These are phyloP conservation scores for Deilephila elpenor DNA, from an alignment of 2,888 invertebrate genomes.

Conservation along the genomic window DNA sequence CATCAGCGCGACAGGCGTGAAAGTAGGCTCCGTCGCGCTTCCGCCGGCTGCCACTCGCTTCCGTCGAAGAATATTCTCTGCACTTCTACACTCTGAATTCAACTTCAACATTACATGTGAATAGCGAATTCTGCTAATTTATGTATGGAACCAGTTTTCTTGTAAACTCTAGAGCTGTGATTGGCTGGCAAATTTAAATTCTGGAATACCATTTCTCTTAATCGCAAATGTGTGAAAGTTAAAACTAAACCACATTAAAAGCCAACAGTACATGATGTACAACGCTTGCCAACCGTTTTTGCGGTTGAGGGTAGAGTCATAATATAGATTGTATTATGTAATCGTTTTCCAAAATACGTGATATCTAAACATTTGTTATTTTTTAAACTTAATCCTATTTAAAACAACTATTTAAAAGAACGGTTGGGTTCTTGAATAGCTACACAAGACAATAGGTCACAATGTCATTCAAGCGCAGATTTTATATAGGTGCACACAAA, in stretches of 20 bases:
- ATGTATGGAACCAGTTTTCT: background rate
- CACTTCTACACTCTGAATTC: constrained; percentile 47
- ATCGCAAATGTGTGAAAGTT: too few species aligned
- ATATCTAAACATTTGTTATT: background rate
- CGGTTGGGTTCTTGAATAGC: background rate
- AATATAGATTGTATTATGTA: too few species aligned
- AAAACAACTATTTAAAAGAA: background rate
- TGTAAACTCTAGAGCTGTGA: background rate
- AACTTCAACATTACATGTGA: constrained; percentile 30
- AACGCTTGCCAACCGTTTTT: too few species aligned
- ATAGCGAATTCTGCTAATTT: constrained; percentile 10
- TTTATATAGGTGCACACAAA: constrained; percentile 7
- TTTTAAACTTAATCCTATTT: background rate
- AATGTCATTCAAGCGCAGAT: background rate
- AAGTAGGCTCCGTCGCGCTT: constrained; percentile 67
- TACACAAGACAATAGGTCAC: constrained; percentile 4
- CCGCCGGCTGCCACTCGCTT: constrained; percentile 67
- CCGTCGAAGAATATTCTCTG: constrained; percentile 58
- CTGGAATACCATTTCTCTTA: background rate
- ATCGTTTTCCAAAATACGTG: background rate
- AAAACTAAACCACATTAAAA: too few species aligned
- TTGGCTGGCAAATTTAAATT: background rate
- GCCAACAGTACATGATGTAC: too few species aligned
- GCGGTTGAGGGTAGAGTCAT: too few species aligned
- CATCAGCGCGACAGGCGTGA: constrained; percentile 66